A percentile compares a stretch with the other conserved stretches of the same genome.
These are phyloP conservation scores for Brachionus koreanus DNA, from an alignment of 1,140 invertebrate species.

Conservation along the genomic window DNA sequence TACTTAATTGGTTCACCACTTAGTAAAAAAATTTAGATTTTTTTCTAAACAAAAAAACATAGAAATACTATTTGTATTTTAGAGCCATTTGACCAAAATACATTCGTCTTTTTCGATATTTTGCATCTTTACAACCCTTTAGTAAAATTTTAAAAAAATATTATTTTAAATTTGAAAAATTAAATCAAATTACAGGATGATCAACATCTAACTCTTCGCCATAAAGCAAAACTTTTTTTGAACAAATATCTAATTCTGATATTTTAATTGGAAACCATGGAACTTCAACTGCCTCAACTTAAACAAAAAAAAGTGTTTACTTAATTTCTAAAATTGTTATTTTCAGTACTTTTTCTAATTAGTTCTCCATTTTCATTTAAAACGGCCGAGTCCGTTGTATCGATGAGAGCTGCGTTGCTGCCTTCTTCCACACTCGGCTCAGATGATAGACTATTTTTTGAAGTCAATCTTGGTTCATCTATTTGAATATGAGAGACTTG, in stretches of 20 bases:
- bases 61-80: slow-evolving; percentile 55
- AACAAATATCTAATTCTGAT: slow-evolving; percentile 74
- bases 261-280: slow-evolving; percentile 97
- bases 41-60: neutral
- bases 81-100: slow-evolving; percentile 55
- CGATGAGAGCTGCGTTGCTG: neutral
- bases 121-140: slow-evolving; percentile 58
- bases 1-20: slow-evolving; percentile 30
- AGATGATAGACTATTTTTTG: neutral
- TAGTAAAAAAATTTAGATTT: slow-evolving; percentile 18
- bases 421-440: neutral
- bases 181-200: slow-evolving; percentile 74
- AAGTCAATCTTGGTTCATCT: neutral
- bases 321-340: neutral
- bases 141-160: slow-evolving; percentile 1
- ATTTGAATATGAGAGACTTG: slow-evolving; percentile 59
- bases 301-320: neutral
- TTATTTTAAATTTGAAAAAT: neutral
- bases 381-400: neutral
- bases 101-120: slow-evolving; percentile 54
- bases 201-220: slow-evolving; percentile 94
- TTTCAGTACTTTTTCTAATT: slow-evolving; percentile 18
- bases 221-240: slow-evolving; percentile 90
- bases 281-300: slow-evolving; percentile 64
- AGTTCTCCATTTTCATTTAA: neutral